Evolutionary conservation across 37 sponge, comb jelly and placozoan species (phyloP), one percentile per base, ranked within the genome.

Genomic region (Axinella damicornis): DNA sequence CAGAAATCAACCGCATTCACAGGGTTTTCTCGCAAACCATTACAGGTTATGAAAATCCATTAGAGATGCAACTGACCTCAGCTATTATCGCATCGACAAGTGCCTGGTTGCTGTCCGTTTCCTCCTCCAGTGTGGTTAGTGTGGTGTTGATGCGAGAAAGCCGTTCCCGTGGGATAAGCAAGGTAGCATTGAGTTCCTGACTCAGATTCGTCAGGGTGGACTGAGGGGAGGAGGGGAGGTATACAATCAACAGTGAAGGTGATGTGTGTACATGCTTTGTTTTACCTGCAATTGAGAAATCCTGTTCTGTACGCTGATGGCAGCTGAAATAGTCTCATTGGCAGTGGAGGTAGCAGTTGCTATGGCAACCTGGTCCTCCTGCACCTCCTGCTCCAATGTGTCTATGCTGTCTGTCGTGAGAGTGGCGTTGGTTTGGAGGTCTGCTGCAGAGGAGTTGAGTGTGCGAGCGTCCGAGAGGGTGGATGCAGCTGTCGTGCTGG

Each of bases 21-120:
- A n/a, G n/a, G n/a, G n/a, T n/a, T n/a, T n/a, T n/a, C 57, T 64
- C 4, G 89, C 67, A 19, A 71, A 71, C 20, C 21, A 54, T 20
- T 82, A 56, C 25, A 88, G 83, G 54, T 76, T 55, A 27, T 33
- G 14, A 2, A 66, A 16, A 27, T 33, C 2, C 46, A 4, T 46
- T 46, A 12, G 9, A n/a, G 63, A 5, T 5, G 11, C 63, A 5
- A 61, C 63, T 46, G 46, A 33, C 81, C 71, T 69, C 33, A 13
- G 55, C 81, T 31, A 27, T 17, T 22, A 81, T 57, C 2, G 37
- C 34, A 25, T 84, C 68, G 0, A 84, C 40, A 14, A 55, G 19
- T 2, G 14, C 36, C 53, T 84, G 85, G 68, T 84, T 84, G 56
- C 13, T n/a, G 28, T 17, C 68, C 12, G 76, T 67, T 37, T 67